These are phyloP conservation scores for Osmoderma eremita DNA, from an alignment of 2,888 invertebrate genomes.

Conservation along the genomic window DNA sequence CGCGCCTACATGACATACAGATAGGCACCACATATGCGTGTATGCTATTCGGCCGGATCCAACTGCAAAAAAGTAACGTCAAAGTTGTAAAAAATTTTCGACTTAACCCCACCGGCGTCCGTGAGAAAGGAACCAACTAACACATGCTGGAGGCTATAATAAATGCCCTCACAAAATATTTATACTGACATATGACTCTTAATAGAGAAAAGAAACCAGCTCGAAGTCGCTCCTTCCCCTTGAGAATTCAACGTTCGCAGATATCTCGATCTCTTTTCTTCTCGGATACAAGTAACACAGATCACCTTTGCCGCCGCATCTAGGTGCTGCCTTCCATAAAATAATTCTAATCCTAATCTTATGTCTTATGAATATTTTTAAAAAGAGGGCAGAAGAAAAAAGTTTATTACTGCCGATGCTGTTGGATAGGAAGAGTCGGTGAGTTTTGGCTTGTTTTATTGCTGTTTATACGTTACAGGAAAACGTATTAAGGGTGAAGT, in stretches of 20 bases:
- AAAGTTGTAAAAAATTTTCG: slow-evolving; percentile 37
- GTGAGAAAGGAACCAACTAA: slow-evolving; percentile 61
- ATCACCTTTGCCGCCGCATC: slow-evolving; percentile 8
- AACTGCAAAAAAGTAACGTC: slow-evolving; percentile 23
- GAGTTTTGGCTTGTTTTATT: slow-evolving; percentile 40
- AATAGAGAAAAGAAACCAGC: slow-evolving; percentile 51
- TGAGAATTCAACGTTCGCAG: slow-evolving; percentile 37
- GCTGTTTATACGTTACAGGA: slow-evolving; percentile 40
- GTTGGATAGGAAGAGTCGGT: slow-evolving; percentile 24
- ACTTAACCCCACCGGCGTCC: slow-evolving; percentile 58
- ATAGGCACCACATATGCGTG: too few relatives aligned
- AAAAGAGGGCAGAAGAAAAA: slow-evolving; percentile 22
- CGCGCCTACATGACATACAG: too few relatives aligned
- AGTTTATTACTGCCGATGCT: slow-evolving; percentile 35
- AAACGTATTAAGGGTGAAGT: slow-evolving; percentile 35
- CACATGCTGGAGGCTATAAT: slow-evolving; percentile 56
- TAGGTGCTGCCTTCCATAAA: slow-evolving; percentile 25
- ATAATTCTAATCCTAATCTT: slow-evolving; percentile 42
- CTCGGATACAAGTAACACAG: not conserved
- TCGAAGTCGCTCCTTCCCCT: slow-evolving; percentile 38
- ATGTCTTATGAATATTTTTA: slow-evolving; percentile 42
- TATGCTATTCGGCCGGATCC: not conserved
- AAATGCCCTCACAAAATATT: slow-evolving; percentile 62
- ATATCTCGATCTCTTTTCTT: slow-evolving; percentile 23
- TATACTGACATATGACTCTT: slow-evolving; percentile 63